Percentiles rank a stretch among this genome's conserved stretches.
phyloP scores from a whole-genome alignment of 2,888 invertebrate species.

The Perizoma affinitatum region DNA sequence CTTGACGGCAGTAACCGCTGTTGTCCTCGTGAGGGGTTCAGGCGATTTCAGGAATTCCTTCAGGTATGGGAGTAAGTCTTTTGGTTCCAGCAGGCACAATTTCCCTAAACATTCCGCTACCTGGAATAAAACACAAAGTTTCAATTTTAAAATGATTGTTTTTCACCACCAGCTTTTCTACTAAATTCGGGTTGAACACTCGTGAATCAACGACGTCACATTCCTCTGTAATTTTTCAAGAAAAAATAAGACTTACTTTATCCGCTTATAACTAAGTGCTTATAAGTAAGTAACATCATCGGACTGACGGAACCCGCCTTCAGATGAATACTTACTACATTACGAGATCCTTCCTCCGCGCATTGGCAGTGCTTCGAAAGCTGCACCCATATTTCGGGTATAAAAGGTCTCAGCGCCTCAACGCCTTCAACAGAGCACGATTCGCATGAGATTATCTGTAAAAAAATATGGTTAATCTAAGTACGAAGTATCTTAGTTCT shows the following conservation, averaged over 20 bases:
- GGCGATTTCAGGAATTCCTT: constrained; percentile 91
- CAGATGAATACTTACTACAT: constrained; percentile 87
- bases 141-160: too few relatives aligned
- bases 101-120: constrained; percentile 99
- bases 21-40: constrained; percentile 95
- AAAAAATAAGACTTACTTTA: too few relatives aligned
- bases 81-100: constrained; percentile 96
- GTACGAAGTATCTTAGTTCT: neutral
- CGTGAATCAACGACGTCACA: too few relatives aligned
- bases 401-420: constrained; percentile 90
- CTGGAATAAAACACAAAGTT: constrained; percentile 48
- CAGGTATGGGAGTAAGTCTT: constrained; percentile 92
- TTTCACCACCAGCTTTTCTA: too few relatives aligned
- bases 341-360: constrained; percentile 98
- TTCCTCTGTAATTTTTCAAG: too few relatives aligned
- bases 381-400: constrained; percentile 95
- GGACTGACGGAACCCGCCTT: too few relatives aligned
- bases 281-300: too few relatives aligned
- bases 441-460: constrained; percentile 92
- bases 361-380: constrained; percentile 98
- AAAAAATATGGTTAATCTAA: constrained; percentile 27
- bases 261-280: too few relatives aligned
- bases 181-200: too few relatives aligned
- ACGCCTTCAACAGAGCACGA: constrained; percentile 90
- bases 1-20: constrained; percentile 98